Conservation (phyloP, 2,888 invertebrate genomes). For the Incurvaria masculella region DNA sequence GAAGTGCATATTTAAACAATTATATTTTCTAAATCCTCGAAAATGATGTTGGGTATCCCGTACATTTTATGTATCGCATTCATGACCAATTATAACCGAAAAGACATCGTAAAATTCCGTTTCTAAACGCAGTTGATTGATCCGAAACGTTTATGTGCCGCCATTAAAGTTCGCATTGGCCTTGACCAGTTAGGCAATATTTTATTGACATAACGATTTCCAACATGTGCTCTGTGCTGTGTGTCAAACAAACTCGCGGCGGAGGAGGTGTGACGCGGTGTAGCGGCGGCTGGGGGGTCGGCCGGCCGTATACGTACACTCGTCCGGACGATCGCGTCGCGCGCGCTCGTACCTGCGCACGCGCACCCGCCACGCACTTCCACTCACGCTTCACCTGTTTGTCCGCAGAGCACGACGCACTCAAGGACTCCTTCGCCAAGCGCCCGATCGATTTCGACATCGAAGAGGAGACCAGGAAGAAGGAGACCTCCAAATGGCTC, state of each 20-base stretch:
- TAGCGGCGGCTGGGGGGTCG: conserved; percentile 20
- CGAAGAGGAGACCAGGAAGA: conserved; percentile 85
- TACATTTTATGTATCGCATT: too few species aligned
- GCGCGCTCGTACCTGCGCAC: conserved; percentile 34
- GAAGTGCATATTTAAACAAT: too few species aligned
- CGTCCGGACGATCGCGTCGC: conserved; percentile 26
- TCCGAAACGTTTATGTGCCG: background rate
- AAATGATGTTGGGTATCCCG: too few species aligned
- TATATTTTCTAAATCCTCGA: too few species aligned
- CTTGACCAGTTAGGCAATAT: conserved; percentile 51
- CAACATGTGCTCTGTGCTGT: conserved; percentile 31
- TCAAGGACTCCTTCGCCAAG: conserved; percentile 75
- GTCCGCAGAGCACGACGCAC: conserved; percentile 57
- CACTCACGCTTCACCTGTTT: conserved; percentile 20
- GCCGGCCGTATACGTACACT: conserved; percentile 28
- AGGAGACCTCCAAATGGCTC: conserved; percentile 88
- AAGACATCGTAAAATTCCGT: too few species aligned
- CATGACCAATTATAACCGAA: too few species aligned
- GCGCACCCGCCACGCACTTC: conserved; percentile 13
- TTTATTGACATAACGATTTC: conserved; percentile 49
- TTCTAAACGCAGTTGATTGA: too few species aligned
- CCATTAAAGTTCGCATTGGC: conserved; percentile 35
- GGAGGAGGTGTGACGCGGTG: background rate
- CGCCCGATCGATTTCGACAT: conserved; percentile 81
- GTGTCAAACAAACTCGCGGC: conserved; percentile 10